phyloP scores from a whole-genome alignment of 2,113 vertebrate genomes.

The Sylvia atricapilla region DNA sequence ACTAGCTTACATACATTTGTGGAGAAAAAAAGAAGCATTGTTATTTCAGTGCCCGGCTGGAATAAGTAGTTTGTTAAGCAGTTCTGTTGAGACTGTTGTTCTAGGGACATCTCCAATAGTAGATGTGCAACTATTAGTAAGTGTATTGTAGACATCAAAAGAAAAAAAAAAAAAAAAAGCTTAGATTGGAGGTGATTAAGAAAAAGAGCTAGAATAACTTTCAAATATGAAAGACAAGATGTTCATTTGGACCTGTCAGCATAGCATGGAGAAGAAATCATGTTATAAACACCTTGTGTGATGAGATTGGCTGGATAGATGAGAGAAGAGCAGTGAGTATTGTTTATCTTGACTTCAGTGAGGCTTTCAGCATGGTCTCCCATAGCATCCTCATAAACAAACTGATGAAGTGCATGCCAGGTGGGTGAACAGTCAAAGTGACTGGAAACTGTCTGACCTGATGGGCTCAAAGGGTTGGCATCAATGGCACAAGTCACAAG shows the following conservation, averaged over 20 bases:
- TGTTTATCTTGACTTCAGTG: neutral
- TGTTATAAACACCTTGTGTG: neutral
- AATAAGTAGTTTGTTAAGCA: slow-evolving; percentile 4
- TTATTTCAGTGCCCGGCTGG: slow-evolving; percentile 22
- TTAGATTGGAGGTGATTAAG: neutral
- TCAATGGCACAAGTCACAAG: neutral
- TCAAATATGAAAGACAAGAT: neutral
- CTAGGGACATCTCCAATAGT: neutral
- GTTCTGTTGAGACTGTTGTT: neutral
- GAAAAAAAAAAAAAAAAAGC: neutral
- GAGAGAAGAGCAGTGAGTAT: neutral
- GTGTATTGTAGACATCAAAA: neutral
- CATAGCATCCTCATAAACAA: neutral
- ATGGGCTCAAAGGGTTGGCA: neutral
- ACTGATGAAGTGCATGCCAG: neutral
- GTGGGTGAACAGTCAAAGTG: neutral
- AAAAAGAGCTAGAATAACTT: neutral
- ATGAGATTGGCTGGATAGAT: neutral
- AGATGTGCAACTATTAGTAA: neutral
- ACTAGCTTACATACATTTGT: neutral
- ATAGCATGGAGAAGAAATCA: neutral
- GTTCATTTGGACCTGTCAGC: neutral
- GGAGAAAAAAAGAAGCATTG: slow-evolving; percentile 15
- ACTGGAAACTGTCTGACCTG: neutral
- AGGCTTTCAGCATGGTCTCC: accelerated